Conservation (phyloP, 1,140 invertebrate genomes). For the Hylaeus anthracinus region DNA sequence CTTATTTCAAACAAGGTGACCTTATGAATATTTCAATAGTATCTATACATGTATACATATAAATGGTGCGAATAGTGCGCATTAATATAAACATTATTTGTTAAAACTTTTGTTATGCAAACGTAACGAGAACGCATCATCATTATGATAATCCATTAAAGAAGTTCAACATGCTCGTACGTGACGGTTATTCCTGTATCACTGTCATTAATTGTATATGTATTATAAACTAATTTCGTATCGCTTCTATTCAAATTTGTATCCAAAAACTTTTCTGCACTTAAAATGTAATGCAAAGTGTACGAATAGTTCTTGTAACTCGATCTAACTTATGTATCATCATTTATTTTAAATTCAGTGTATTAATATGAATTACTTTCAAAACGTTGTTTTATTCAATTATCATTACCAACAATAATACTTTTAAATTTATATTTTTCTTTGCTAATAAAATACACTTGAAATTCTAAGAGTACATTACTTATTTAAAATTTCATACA, state of each 20-base stretch:
- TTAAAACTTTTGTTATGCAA: conserved; percentile 35
- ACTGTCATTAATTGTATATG: conserved; percentile 36
- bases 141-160: conserved; percentile 24
- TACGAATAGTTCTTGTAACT: neutral
- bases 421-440: neutral
- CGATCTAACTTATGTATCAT: neutral
- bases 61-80: conserved; percentile 36
- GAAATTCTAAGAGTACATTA: neutral
- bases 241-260: conserved; percentile 49
- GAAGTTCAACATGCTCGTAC: conserved; percentile 16
- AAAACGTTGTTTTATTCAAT: neutral
- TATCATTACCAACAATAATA: neutral
- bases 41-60: conserved; percentile 42
- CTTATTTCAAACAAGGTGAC: conserved; percentile 44
- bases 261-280: conserved; percentile 41
- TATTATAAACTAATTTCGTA: conserved; percentile 41
- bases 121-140: conserved; percentile 17
- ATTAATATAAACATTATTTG: conserved; percentile 26
- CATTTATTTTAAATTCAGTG: neutral
- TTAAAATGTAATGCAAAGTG: neutral
- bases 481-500: neutral
- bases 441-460: conserved; percentile 3
- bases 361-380: neutral
- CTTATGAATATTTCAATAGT: conserved; percentile 46
- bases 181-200: conserved; percentile 26